Conservation (phyloP, 2,797 vertebrate genomes). For the Anomalospiza imberbis region DNA sequence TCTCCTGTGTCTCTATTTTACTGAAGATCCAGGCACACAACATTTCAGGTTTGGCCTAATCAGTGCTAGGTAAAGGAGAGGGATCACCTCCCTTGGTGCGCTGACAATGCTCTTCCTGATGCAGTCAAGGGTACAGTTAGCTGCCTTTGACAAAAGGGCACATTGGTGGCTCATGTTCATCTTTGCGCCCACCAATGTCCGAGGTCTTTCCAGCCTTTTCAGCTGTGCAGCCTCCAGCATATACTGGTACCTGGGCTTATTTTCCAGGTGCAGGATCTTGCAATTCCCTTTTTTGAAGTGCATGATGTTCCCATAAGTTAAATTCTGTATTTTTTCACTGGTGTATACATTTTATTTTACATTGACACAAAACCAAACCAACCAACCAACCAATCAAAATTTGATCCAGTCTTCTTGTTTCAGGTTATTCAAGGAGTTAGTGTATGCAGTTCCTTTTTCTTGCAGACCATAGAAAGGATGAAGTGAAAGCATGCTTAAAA, state of each 20-base stretch:
- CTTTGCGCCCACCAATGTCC: neutral
- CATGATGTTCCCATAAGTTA: fast-evolving
- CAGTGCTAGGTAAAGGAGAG: neutral
- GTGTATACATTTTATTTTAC: neutral
- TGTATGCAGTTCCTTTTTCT: neutral
- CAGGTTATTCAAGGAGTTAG: neutral
- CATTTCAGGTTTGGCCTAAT: neutral
- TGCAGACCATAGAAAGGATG: neutral
- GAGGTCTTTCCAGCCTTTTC: neutral
- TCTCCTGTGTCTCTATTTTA: neutral
- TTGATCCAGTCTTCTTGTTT: neutral
- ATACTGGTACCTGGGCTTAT: neutral
- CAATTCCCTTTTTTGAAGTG: neutral
- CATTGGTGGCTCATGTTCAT: fast-evolving
- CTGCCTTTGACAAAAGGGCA: neutral
- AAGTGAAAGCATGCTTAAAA: neutral
- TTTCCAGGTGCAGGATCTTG: neutral
- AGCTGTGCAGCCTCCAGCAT: fast-evolving
- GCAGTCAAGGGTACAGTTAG: neutral
- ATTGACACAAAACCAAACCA: neutral
- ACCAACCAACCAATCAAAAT: neutral
- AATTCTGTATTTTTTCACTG: neutral
- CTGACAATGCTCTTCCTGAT: neutral
- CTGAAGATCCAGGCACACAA: neutral
- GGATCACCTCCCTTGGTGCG: neutral